phyloP scores from a whole-genome alignment of 2,113 vertebrate species.

The Aphyosemion australe region DNA sequence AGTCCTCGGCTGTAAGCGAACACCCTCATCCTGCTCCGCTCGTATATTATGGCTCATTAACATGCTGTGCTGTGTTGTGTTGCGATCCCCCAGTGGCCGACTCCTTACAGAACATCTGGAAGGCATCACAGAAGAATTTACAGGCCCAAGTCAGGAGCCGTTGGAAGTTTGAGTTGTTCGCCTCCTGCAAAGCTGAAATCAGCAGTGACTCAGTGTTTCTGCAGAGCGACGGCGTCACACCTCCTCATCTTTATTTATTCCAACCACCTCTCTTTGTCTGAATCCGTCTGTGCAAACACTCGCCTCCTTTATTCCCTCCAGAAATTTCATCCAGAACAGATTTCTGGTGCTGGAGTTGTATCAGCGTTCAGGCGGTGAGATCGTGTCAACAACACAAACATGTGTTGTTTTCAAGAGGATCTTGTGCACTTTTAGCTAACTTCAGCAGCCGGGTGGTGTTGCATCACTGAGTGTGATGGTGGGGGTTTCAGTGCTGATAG shows the following conservation, averaged over 20 bases:
- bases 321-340: not conserved
- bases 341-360: too few species aligned
- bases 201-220: slow-evolving; percentile 51
- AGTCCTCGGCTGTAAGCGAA: slow-evolving; percentile 12
- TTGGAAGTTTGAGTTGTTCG: not conserved
- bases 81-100: not conserved
- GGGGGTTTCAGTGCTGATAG: too few species aligned
- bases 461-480: too few species aligned
- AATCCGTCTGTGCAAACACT: slow-evolving; percentile 26
- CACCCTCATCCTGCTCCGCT: not conserved
- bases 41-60: slow-evolving; percentile 39
- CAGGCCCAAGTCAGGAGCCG: not conserved
- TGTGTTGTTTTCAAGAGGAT: not conserved
- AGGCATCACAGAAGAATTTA: slow-evolving; percentile 40
- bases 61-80: slow-evolving; percentile 27
- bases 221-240: slow-evolving; percentile 2
- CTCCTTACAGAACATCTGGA: slow-evolving; percentile 54
- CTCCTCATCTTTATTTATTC: slow-evolving; percentile 26
- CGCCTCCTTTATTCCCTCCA: slow-evolving; percentile 31
- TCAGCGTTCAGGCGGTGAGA: not conserved
- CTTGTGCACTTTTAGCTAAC: too few species aligned
- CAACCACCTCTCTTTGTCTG: slow-evolving; percentile 21
- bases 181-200: slow-evolving; percentile 30
- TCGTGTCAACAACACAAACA: not conserved
- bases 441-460: not conserved